Conservation (phyloP, 1,140 invertebrate species). For the Aleiodes sp. region DNA sequence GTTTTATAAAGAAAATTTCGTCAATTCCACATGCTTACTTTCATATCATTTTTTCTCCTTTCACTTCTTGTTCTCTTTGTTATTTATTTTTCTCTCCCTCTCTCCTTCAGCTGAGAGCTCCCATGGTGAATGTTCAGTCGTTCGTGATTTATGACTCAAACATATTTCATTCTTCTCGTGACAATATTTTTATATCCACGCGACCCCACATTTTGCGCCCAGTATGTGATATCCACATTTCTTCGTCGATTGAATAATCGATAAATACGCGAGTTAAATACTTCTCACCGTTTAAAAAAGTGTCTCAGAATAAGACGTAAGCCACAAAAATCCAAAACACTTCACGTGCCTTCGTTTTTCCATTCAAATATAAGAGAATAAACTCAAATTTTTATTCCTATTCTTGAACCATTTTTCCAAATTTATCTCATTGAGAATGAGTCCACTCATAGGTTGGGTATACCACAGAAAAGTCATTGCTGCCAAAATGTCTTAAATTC, state of each 20-base stretch:
- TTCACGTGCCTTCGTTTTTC: no score
- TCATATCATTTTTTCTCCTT: not conserved
- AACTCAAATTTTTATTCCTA: no score
- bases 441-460: no score
- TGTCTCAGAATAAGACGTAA: no score
- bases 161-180: slow-evolving; percentile 9
- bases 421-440: no score
- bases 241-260: not conserved
- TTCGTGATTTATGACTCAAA: slow-evolving; percentile 4
- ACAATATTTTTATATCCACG: slow-evolving; percentile 10
- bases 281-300: no score
- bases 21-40: not conserved
- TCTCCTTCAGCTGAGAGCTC: not conserved
- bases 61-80: not conserved
- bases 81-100: not conserved
- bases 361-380: no score
- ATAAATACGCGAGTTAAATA: not conserved
- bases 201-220: not conserved
- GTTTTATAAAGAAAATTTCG: not conserved
- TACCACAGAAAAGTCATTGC: no score
- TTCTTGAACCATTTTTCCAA: no score
- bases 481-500: no score
- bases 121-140: slow-evolving; percentile 8
- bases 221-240: not conserved
- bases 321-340: no score